Conservation (phyloP, 2,113 vertebrate genomes). For the Ornithorhynchus anatinus region DNA sequence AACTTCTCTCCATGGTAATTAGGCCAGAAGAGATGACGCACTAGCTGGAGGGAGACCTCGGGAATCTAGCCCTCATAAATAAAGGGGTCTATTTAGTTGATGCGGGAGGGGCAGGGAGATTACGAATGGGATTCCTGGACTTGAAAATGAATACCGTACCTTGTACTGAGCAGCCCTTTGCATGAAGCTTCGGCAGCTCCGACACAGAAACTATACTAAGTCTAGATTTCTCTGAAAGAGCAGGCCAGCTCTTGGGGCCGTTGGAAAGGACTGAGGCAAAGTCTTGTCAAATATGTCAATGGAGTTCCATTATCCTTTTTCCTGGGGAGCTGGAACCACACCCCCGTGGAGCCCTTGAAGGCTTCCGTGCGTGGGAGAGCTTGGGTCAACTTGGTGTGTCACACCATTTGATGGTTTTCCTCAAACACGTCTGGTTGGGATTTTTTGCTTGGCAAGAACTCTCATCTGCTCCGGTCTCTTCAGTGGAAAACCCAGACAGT, state of each 20-base stretch:
- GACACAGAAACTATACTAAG: constrained; percentile 36
- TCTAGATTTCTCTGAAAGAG: constrained; percentile 36
- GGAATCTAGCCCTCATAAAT: constrained; percentile 23
- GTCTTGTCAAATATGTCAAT: constrained; percentile 34
- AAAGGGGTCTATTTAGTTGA: constrained; percentile 53
- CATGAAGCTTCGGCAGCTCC: constrained; percentile 28
- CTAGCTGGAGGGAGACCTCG: constrained; percentile 26
- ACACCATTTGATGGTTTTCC: no score
- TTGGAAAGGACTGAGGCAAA: constrained; percentile 49
- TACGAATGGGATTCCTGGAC: constrained; percentile 31
- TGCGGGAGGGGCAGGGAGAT: constrained; percentile 42
- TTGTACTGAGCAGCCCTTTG: constrained; percentile 33
- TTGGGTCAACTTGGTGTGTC: no score
- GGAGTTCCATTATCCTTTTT: no score
- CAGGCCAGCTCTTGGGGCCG: constrained; percentile 22
- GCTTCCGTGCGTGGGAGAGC: no score
- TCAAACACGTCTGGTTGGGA: no score
- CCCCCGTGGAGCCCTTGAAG: no score
- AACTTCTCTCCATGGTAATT: constrained; percentile 20
- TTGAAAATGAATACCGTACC: constrained; percentile 40
- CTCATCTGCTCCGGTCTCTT: no score
- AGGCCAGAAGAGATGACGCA: constrained; percentile 34
- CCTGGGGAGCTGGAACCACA: no score
- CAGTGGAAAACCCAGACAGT: no score
- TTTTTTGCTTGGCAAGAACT: no score